phyloP scores from a whole-genome alignment of 30 jellyfish, hydroid and myxozoan genomes.

The Clytia hemisphaerica region DNA sequence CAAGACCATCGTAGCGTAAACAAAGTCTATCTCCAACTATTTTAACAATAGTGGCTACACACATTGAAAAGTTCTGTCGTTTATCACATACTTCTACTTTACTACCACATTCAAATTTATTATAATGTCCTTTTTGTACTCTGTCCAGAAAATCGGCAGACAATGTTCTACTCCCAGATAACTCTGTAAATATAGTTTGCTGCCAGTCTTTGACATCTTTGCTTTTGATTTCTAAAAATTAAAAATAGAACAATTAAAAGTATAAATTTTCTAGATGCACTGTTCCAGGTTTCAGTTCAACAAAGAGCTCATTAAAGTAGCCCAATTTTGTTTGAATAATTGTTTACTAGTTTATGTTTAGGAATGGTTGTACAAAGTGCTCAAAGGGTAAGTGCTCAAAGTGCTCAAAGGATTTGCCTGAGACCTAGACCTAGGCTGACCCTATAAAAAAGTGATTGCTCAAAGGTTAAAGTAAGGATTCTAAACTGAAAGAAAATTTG shows the following conservation, averaged over 20 bases:
- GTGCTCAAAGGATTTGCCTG: too few species aligned
- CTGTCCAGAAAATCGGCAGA: conserved; percentile 79
- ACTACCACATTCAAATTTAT: conserved; percentile 87
- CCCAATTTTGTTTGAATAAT: too few species aligned
- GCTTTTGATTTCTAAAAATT: conserved; percentile 45
- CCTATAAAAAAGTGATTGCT: too few species aligned
- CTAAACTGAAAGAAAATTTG: too few species aligned
- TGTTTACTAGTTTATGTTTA: too few species aligned
- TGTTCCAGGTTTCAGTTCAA: too few species aligned
- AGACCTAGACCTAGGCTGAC: too few species aligned
- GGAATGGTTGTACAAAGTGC: too few species aligned
- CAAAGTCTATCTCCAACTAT: conserved; percentile 90
- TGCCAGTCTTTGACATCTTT: conserved; percentile 91
- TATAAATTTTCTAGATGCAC: background rate
- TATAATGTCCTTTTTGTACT: conserved; percentile 71
- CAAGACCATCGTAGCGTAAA: conserved; percentile 89
- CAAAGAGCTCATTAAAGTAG: too few species aligned
- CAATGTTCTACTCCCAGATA: conserved; percentile 89
- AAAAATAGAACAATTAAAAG: background rate
- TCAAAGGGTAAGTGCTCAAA: too few species aligned
- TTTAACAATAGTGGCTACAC: conserved; percentile 91
- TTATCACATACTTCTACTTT: conserved; percentile 85
- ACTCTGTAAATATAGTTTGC: conserved; percentile 63
- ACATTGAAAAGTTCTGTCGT: conserved; percentile 76
- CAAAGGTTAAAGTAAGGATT: too few species aligned